phyloP scores from a whole-genome alignment of 2,888 invertebrate species.

The Scaptomyza cyrtandrae region DNA sequence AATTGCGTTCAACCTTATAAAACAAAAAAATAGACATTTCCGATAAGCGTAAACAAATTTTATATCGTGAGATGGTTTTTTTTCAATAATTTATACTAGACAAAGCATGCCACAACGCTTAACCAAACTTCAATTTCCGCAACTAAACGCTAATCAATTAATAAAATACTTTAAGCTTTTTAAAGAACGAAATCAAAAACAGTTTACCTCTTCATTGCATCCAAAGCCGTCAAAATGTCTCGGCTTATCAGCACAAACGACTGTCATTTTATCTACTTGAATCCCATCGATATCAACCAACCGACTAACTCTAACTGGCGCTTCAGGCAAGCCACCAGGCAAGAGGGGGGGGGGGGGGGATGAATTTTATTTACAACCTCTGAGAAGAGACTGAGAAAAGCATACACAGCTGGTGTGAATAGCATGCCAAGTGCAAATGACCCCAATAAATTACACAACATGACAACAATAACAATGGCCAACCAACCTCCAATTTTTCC shows the following conservation, averaged over 20 bases:
- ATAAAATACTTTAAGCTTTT: background rate
- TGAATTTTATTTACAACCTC: constrained; percentile 48
- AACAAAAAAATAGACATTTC: too few relatives aligned
- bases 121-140: too few relatives aligned
- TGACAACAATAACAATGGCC: background rate
- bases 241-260: constrained; percentile 39
- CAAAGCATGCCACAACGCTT: too few relatives aligned
- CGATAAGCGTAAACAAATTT: too few relatives aligned
- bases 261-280: background rate
- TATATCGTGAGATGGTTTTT: too few relatives aligned
- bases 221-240: constrained; percentile 38
- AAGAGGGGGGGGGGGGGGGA: too few relatives aligned
- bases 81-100: too few relatives aligned
- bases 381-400: constrained; percentile 12
- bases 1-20: too few relatives aligned
- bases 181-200: background rate
- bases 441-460: constrained; percentile 72
- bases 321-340: background rate
- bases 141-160: constrained; percentile 5
- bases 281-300: constrained; percentile 19
- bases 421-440: constrained; percentile 56
- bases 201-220: background rate
- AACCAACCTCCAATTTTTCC: background rate
- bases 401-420: constrained; percentile 50
- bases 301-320: background rate